phyloP scores from a whole-genome alignment of 2,113 vertebrate species.

The Tragelaphus strepsiceros region DNA sequence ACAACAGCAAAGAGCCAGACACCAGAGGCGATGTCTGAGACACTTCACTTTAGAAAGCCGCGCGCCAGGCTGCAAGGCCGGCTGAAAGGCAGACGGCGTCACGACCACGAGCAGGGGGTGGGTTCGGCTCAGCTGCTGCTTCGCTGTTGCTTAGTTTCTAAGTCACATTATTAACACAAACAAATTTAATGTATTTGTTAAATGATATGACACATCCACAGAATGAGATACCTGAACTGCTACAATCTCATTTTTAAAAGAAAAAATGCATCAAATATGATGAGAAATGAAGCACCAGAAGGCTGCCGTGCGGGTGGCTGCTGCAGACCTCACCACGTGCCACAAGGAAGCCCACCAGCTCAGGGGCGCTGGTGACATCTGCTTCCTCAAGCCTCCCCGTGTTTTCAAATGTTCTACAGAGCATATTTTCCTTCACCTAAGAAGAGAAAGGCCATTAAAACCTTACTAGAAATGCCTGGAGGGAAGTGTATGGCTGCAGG shows the following conservation, averaged over 20 bases:
- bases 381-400: not conserved
- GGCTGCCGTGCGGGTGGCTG: rapidly evolving
- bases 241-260: not conserved
- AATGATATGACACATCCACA: rapidly evolving
- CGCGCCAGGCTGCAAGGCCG: rapidly evolving
- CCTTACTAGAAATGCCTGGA: rapidly evolving
- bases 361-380: rapidly evolving
- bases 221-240: not conserved
- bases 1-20: not conserved
- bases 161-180: not conserved
- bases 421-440: not conserved
- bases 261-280: rapidly evolving
- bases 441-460: not conserved
- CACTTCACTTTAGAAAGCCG: not conserved
- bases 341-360: no score
- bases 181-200: not conserved
- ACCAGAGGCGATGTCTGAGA: rapidly evolving
- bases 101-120: rapidly evolving
- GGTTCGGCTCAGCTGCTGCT: rapidly evolving
- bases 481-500: rapidly evolving
- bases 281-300: no score
- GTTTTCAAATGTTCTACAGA: not conserved
- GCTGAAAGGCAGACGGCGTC: rapidly evolving
- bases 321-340: not conserved
- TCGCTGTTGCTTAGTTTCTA: not conserved